Evolutionary conservation across 2,888 invertebrate species (phyloP).

Genomic region (Sisyra terminalis): DNA sequence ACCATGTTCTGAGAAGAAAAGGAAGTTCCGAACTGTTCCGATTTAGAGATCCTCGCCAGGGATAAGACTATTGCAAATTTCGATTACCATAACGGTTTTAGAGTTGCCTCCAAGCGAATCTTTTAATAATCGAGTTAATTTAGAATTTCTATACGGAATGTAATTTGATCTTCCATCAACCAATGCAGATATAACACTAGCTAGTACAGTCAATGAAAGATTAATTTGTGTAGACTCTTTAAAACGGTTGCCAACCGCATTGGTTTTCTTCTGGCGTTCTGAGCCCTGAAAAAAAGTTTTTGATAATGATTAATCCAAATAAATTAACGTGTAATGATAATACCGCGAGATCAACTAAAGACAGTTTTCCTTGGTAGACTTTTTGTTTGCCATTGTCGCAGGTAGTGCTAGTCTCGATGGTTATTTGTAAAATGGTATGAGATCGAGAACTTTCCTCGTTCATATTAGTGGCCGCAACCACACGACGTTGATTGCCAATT

Average conservation of each 20-base stretch:
- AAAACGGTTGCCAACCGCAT: constrained; percentile 79
- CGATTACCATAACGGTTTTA: constrained; percentile 82
- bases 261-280: constrained; percentile 93
- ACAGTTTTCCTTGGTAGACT: constrained; percentile 89
- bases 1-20: too few relatives aligned
- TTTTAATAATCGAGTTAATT: constrained; percentile 83
- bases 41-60: too few relatives aligned
- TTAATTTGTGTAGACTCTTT: constrained; percentile 98
- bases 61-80: too few relatives aligned
- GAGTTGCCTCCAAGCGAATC: constrained; percentile 96
- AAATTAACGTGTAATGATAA: too few relatives aligned
- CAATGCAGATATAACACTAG: constrained; percentile 95
- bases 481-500: constrained; percentile 88
- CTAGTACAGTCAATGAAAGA: constrained; percentile 88
- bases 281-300: constrained; percentile 59
- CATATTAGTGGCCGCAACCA: constrained; percentile 89
- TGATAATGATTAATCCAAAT: neutral
- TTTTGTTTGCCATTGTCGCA: constrained; percentile 69
- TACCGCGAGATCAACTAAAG: constrained; percentile 95
- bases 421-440: constrained; percentile 96
- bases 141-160: constrained; percentile 96
- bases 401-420: constrained; percentile 85
- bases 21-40: too few relatives aligned
- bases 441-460: constrained; percentile 92
- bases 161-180: constrained; percentile 96